phyloP scores from a whole-genome alignment of 1,140 invertebrate genomes.

The Monomorium pharaonis region DNA sequence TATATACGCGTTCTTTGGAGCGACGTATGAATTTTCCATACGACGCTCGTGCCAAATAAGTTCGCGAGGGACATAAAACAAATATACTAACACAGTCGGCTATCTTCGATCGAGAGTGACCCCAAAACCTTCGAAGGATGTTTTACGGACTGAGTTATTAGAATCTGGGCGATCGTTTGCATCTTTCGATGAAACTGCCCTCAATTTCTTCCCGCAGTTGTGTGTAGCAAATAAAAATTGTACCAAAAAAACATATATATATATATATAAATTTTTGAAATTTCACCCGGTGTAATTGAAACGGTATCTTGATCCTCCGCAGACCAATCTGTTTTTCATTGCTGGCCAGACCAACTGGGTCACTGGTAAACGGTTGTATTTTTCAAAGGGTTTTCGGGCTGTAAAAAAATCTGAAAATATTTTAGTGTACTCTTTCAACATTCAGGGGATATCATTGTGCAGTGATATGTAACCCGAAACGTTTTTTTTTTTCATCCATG shows the following conservation, averaged over 20 bases:
- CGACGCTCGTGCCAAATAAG: constrained; percentile 59
- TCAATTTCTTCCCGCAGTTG: neutral
- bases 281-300: neutral
- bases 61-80: constrained; percentile 48
- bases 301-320: neutral
- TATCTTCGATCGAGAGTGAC: constrained; percentile 67
- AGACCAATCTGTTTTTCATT: no score
- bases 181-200: neutral
- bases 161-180: neutral
- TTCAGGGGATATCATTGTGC: no score
- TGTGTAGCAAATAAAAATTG: neutral
- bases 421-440: no score
- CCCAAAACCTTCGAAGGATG: constrained; percentile 57
- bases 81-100: constrained; percentile 13
- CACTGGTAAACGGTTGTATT: no score
- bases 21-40: constrained; percentile 43
- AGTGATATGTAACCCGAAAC: no score
- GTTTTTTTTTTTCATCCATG: no score
- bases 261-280: neutral
- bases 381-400: no score
- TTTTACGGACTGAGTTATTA: constrained; percentile 47
- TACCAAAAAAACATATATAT: neutral
- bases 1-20: neutral
- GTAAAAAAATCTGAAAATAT: no score
- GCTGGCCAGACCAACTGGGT: no score